phyloP scores from a whole-genome alignment of 1,140 invertebrate genomes.

The Ooceraea biroi region DNA sequence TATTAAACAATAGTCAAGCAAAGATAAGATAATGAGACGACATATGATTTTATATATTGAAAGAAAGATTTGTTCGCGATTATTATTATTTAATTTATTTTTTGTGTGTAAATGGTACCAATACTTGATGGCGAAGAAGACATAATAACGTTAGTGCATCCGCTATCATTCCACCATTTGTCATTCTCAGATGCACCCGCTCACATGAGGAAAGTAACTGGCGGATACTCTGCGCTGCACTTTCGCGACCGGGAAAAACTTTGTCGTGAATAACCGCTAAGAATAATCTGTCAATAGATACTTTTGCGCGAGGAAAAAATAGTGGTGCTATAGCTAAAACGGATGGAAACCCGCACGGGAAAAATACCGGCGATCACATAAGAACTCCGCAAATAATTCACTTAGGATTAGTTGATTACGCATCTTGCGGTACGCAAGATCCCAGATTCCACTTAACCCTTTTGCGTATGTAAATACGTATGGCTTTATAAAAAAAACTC shows the following conservation, averaged over 20 bases:
- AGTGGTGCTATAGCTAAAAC: conserved; percentile 22
- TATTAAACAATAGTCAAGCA: no score
- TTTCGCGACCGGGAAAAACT: conserved; percentile 32
- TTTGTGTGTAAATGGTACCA: no score
- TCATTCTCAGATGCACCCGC: no score
- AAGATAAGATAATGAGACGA: no score
- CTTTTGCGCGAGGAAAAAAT: conserved; percentile 30
- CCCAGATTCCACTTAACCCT: neutral
- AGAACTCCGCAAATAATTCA: conserved; percentile 37
- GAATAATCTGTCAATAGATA: conserved; percentile 59
- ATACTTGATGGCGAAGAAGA: no score
- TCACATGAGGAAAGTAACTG: conserved; percentile 13
- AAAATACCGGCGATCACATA: conserved; percentile 14
- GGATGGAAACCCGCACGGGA: neutral
- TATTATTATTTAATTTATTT: no score
- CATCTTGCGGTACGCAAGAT: conserved; percentile 20
- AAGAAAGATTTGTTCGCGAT: no score
- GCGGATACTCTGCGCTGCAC: neutral
- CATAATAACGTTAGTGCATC: no score
- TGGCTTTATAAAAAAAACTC: no score
- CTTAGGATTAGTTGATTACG: conserved; percentile 26
- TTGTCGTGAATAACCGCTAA: conserved; percentile 45
- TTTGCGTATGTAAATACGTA: no score
- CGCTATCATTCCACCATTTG: no score
- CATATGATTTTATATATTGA: no score